Base-by-base conservation (phyloP, 1,140 invertebrate species). In the Sminthurides bifidus region DNA sequence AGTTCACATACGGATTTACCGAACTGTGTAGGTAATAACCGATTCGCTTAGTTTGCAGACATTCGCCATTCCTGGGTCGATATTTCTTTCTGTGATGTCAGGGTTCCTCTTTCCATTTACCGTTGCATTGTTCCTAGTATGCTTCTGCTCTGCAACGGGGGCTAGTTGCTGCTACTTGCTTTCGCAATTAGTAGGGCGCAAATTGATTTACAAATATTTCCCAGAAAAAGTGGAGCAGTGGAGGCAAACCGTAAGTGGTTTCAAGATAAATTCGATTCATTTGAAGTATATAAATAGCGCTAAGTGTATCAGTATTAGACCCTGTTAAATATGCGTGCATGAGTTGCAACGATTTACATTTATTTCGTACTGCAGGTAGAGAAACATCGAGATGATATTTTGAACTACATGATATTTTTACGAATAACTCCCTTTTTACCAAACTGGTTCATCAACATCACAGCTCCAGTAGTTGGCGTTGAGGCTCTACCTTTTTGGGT, bases 381-480 rank as follows among this genome's bases (percentile, higher is more conserved):
- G 30, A 87, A 84, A 64, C 92, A 98, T 67, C 76, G 80, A 61
- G 81, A 89, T 56, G 83, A 96, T 72, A 73, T 98, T 52, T 78
- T 98, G 14, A 93, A 92, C 73, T 98, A 98, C 69, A 93, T 99
- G 61, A 79, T 99, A 66, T 98, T 98, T 72, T 76, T 98, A 38
- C 79, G 96, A 61, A 87, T 98, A 56, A 98, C 96, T 15, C 96
- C 96, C 48, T 85, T 99, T 65, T 73, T 99, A 53, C 96, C 96
- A 4, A 99, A 99, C 73, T 99, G 96, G 96, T 98, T 98, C 72
- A 99, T 99, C 64, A 99, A 99, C 74, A 79, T 99, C 62, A 82
- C 87, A 3, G 89, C 94, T 58, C 96, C 96, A 27, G 84, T 99
- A 15, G 86, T 99, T 58, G 91, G 92, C 66, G 93, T 99, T 23